Conservation (phyloP, 2,797 vertebrate species). For the Molothrus ater region DNA sequence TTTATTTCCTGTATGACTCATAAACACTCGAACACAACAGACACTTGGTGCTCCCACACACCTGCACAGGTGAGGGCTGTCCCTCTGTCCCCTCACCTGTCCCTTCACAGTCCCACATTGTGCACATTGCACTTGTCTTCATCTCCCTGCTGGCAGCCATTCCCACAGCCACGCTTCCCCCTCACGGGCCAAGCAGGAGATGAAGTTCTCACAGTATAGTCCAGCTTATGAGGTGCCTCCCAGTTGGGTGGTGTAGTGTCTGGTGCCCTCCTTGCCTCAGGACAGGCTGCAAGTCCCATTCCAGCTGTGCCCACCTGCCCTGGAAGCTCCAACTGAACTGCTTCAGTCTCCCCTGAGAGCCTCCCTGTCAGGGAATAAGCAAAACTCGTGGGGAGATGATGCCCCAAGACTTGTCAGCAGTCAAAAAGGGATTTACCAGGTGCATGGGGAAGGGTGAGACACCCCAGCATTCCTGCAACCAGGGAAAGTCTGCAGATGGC, state of each 20-base stretch:
- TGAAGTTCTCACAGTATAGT: not conserved
- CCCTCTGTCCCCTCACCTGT: not conserved
- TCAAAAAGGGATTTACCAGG: not conserved
- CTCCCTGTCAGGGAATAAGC: not conserved
- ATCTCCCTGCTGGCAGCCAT: not conserved
- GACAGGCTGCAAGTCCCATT: not conserved
- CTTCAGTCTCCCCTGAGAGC: not conserved
- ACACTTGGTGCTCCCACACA: not conserved
- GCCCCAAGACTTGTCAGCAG: not conserved
- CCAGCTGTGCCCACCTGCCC: not conserved
- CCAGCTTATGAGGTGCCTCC: not conserved
- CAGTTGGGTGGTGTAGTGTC: conserved; percentile 4
- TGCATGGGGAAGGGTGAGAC: not conserved
- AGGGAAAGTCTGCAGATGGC: not conserved
- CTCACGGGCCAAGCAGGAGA: not conserved
- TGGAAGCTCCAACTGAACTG: not conserved
- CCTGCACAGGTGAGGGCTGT: not conserved
- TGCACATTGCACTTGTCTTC: not conserved
- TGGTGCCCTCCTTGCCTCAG: not conserved
- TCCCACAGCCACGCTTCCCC: accelerated
- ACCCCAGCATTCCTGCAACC: not conserved
- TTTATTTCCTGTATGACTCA: conserved; percentile 48
- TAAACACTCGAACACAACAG: not conserved
- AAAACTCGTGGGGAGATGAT: not conserved
- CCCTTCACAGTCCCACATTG: not conserved